Evolutionary conservation across 2,888 invertebrate species (phyloP), one percentile per base, ranked within the genome.

Genomic region (Pecten maximus): DNA sequence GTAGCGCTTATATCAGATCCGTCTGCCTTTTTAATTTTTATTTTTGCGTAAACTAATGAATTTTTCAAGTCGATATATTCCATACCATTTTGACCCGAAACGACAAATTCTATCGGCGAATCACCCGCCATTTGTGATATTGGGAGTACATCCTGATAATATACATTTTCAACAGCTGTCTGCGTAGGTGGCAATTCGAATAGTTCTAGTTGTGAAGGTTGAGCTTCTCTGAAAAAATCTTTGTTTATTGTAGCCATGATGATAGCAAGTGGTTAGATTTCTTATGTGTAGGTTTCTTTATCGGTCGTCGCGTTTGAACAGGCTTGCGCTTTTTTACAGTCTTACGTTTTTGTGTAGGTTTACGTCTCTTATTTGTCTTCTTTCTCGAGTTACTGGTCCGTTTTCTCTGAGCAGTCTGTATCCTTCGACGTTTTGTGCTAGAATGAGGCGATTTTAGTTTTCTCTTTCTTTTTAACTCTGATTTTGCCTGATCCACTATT

Each of bases 231-330:
- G 40, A 90, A 90, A 16, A 39, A 92, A 89, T 40, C 89, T 90
- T n/a, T n/a, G 40, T 92, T 93, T 35, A 93, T 89, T 48, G 89
- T 74, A 15, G 92, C 90, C 93, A 93, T 93, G 28, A 40, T 88
- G 50, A 40, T 35, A 40, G 48, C 28, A 89, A 89, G 35, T 44
- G 12, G 44, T 4, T 44, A 54, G 19, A 54, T 54, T 54, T 54
- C 50, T 44, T 44, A 44, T n/a, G n/a, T n/a, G 44, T 44, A 44
- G 44, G 44, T 12, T 44, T 44, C 50, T 50, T 2, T 54, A 23
- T n/a, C n/a, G n/a, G n/a, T n/a, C n/a, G n/a, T n/a, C n/a, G n/a
- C n/a, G n/a, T n/a, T n/a, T n/a, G 44, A 44, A 44, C 12, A 16
- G n/a, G n/a, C 28, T 60, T 60, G 6, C 60, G 60, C 6, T 28